These are phyloP conservation scores for Nineta flava DNA, from an alignment of 2,888 invertebrate species.

Conservation along the genomic window DNA sequence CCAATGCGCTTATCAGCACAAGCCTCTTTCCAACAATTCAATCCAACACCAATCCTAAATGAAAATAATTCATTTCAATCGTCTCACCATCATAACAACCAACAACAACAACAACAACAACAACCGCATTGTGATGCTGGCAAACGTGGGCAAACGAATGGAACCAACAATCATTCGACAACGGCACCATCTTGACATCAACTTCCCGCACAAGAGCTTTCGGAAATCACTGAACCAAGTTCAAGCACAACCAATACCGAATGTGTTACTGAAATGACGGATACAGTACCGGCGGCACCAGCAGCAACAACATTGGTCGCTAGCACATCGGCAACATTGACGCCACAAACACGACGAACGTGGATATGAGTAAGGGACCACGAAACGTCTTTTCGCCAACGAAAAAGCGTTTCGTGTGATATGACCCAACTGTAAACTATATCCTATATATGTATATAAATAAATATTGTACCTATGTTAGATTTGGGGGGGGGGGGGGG, in stretches of 20 bases:
- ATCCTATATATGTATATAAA: too few species aligned
- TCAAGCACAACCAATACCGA: neutral
- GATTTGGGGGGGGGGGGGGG: too few species aligned
- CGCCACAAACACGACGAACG: neutral
- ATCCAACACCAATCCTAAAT: neutral
- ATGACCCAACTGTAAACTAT: too few species aligned
- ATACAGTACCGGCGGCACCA: neutral
- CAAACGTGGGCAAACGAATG: neutral
- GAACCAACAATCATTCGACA: neutral
- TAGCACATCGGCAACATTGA: neutral
- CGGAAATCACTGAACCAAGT: neutral
- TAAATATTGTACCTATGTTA: too few species aligned
- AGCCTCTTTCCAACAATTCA: neutral
- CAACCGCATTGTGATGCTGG: neutral
- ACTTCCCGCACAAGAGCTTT: neutral
- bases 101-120: neutral
- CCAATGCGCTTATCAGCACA: neutral
- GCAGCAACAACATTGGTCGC: neutral
- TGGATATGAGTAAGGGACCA: slow-evolving; percentile 4
- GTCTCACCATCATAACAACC: neutral
- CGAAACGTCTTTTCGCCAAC: neutral
- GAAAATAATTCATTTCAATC: too few species aligned
- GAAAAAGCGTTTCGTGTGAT: too few species aligned
- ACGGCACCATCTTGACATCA: slow-evolving; percentile 3
- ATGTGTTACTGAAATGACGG: neutral